Evolutionary conservation across 2,797 vertebrate species (phyloP), one percentile per base, ranked within the genome.

Genomic region (Pipistrellus nathusii): DNA sequence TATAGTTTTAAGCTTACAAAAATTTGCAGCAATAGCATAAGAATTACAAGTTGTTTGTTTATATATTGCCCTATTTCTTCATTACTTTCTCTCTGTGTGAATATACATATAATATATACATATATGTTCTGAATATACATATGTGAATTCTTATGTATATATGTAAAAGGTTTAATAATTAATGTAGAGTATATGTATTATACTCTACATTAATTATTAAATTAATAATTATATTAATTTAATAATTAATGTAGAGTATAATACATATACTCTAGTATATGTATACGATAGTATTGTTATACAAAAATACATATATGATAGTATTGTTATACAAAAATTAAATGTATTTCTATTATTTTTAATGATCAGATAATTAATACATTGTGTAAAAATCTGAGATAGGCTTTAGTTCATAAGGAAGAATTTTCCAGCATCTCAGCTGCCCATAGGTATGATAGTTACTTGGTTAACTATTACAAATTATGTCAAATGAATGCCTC

Each of bases 31-130:
- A 85, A 51, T 90, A 81, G 27, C 17, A 71, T 62, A 85, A 86
- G 18, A 86, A 66, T 94, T 78, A 55, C 6, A 57, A 68, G 17
- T 41, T 88, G 2, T 62, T 87, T 90, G 3, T 53, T 85, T 93
- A 38, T 55, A 68, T 89, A 94, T 93, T 82, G 2, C 23, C 53
- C 1, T 18, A 51, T 71, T 78, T 88, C n/a, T 80, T 72, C 93
- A 41, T 85, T 80, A 11, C 23, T 78, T 53, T 64, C 32, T 91
- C 21, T 85, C 21, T 80, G 12, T 69, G 46, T 55, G 51, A 35
- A 44, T 72, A 68, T 30, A 46, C 77, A 6, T 72, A 9, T 82
- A 62, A 62, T 30, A 30, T 62, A 62, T 30, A 62, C 27, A 4
- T 46, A 14, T 30, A 18, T 71, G 30, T 71, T 48, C 30, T 41